These are phyloP conservation scores for Emydoidea blandingii DNA, from an alignment of 2,797 vertebrate species.

Conservation along the genomic window DNA sequence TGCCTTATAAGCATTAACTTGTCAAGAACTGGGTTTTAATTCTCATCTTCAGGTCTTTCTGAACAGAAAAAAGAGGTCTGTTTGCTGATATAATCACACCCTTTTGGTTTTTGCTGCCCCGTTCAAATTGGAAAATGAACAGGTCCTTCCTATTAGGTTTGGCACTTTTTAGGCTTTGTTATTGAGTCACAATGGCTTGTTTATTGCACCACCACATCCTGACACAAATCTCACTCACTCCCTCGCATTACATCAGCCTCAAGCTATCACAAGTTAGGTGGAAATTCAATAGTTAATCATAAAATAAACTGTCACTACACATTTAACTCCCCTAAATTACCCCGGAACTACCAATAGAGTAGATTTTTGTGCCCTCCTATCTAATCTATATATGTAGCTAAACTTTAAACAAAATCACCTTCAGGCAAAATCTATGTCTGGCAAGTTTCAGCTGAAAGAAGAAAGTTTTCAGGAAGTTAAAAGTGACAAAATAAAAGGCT, in stretches of 20 bases:
- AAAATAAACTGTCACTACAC: not conserved
- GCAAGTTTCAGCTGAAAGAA: not conserved
- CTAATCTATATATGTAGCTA: not conserved
- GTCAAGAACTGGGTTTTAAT: too few relatives aligned
- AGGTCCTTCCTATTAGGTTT: not conserved
- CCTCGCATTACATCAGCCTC: not conserved
- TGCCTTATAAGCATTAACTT: not conserved
- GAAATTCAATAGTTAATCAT: not conserved
- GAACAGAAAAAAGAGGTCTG: not conserved
- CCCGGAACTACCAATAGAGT: not conserved
- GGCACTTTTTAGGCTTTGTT: not conserved
- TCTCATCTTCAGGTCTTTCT: not conserved
- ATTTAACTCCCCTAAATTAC: not conserved
- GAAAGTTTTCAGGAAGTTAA: not conserved
- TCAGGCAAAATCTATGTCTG: not conserved
- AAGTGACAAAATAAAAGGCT: rapidly evolving
- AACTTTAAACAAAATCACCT: not conserved
- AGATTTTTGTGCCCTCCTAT: not conserved
- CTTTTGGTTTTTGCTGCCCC: not conserved
- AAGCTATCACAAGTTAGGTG: not conserved
- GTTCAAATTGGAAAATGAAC: not conserved
- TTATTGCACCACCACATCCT: not conserved
- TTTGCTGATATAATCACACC: not conserved
- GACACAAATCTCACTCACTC: not conserved
- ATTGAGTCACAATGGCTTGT: not conserved